A percentile compares a stretch with the other conserved stretches of the same genome.
Evolutionary conservation across 2,113 vertebrate species (phyloP).

Genomic region (Phycodurus eques): DNA sequence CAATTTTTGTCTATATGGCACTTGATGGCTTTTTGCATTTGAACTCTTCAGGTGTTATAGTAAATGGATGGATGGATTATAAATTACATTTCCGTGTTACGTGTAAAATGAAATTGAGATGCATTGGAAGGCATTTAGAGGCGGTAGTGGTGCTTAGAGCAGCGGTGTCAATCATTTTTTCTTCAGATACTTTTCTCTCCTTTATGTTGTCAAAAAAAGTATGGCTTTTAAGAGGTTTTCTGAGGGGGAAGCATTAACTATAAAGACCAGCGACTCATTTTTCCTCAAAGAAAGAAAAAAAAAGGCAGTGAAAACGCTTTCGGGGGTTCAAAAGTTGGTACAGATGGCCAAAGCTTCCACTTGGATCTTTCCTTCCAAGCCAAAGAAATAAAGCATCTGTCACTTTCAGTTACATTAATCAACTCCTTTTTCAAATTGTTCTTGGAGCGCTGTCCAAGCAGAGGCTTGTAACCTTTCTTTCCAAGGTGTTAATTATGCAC

Average conservation of each 20-base stretch:
- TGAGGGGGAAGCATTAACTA: slow-evolving; percentile 17
- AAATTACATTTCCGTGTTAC: not conserved
- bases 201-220: slow-evolving; percentile 34
- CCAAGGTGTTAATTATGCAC: slow-evolving; percentile 1
- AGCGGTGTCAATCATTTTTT: slow-evolving; percentile 5
- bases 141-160: slow-evolving; percentile 38
- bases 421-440: not conserved
- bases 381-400: slow-evolving; percentile 9
- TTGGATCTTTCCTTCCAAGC: slow-evolving; percentile 7
- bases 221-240: slow-evolving; percentile 41
- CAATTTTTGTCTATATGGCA: not conserved
- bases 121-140: slow-evolving; percentile 28
- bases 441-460: not conserved
- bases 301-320: slow-evolving; percentile 20
- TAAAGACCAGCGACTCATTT: slow-evolving; percentile 43
- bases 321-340: slow-evolving; percentile 15
- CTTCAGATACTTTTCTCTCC: slow-evolving; percentile 33
- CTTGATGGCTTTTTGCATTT: not conserved
- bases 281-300: slow-evolving; percentile 22
- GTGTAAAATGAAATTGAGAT: not conserved
- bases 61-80: not conserved
- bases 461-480: slow-evolving; percentile 1
- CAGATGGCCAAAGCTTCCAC: slow-evolving; percentile 8
- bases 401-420: not conserved
- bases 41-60: not conserved